Conservation (phyloP, 2,797 vertebrate species). For the Pangasius sanitwongsei region DNA sequence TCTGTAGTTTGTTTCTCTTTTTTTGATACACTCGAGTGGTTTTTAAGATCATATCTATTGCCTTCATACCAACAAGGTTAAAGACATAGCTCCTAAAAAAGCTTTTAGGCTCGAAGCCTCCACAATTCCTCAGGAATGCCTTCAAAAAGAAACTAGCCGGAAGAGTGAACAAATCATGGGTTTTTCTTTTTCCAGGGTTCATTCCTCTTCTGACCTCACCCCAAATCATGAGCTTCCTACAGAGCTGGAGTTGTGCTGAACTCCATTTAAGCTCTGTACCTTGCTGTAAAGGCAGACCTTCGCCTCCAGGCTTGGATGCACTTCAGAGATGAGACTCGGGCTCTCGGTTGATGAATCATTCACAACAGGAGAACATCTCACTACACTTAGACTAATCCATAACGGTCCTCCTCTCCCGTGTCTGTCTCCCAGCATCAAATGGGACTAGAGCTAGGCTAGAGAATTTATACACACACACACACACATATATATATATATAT, state of each 20-base stretch:
- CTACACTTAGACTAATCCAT: constrained; percentile 20
- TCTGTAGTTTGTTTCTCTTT: background rate
- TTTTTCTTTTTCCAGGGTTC: background rate
- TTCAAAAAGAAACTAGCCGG: constrained; percentile 22
- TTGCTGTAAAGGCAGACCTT: constrained; percentile 9
- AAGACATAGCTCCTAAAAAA: background rate
- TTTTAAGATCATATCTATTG: background rate
- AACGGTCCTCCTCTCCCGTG: background rate
- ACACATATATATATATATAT: no score
- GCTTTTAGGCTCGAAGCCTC: background rate
- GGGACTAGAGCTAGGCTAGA: background rate
- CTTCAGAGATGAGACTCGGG: constrained; percentile 12
- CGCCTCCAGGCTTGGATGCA: constrained; percentile 22
- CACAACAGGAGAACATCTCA: constrained; percentile 13
- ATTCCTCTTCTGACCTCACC: constrained; percentile 9
- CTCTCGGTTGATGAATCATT: constrained; percentile 33
- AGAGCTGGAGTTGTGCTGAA: background rate
- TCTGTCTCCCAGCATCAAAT: background rate
- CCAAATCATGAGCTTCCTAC: constrained; percentile 24
- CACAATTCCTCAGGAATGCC: background rate
- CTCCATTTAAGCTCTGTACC: constrained; percentile 24
- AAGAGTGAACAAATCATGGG: background rate
- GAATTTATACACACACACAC: no score
- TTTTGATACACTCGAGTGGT: background rate
- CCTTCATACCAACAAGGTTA: background rate